Base-by-base conservation (phyloP, 2,888 invertebrate genomes). In the Willowsia nigromaculata region DNA sequence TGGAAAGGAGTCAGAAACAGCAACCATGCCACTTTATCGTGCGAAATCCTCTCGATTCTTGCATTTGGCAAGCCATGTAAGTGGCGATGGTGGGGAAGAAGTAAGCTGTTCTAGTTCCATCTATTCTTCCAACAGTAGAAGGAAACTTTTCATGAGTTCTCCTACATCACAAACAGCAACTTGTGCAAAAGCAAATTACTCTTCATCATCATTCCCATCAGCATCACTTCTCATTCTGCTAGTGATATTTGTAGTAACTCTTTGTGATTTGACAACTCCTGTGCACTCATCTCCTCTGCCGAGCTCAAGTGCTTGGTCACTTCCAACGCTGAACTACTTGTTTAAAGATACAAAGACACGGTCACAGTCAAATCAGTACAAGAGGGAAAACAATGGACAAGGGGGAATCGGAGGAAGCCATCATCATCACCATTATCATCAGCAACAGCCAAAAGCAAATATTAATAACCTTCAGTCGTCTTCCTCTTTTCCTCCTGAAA, bases 331-430 rank as follows among this genome's bases (percentile, higher is more conserved):
- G 7, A 89, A 89, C 71, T 89, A 85, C 37, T 71, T 89, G 62
- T 89, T 89, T 62, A 89, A 89, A 80, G 89, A 89, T 43, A 89
- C 89, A 15, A 89, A 85, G 18, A 89, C 89, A 50, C 43, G 84
- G 40, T 88, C 88, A 13, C 88, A 89, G 80, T 89, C 88, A 50
- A 76, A 37, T 37, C 65, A 74, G 65, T 88, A 65, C 65, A 83
- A 88, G 68, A 83, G 56, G 68, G 88, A 87, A 37, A 53, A 71
- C 6, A 50, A 76, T 43, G 37, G 43, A 3, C 56, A 76, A 4
- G 53, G 53, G 22, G 53, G 53, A 15, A 50, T 50, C 9, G 22
- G 59, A 33, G 30, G 43, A 40, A 11, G 47, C 1, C 56, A n/a
- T 53, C 56, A 43, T 1, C 25, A 76, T 22, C 43, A 37, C 1